A percentile compares a stretch with the other conserved stretches of the same genome.
Conservation (phyloP, 2,797 vertebrate species). For the Decapterus maruadsi region DNA sequence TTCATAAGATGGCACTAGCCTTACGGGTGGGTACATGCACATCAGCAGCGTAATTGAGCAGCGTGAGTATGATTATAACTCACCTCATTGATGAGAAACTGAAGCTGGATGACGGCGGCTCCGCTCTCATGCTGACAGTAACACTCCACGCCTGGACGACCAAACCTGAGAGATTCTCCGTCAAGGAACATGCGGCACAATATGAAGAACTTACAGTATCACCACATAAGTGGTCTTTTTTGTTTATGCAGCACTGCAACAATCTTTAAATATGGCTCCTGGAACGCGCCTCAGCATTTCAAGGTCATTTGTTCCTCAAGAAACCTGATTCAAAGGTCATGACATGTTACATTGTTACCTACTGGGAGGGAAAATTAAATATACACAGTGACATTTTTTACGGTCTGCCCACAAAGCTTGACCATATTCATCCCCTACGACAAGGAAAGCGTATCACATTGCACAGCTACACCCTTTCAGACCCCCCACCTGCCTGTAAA, state of each 20-base stretch:
- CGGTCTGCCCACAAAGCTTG: conserved; percentile 14
- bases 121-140: conserved; percentile 97
- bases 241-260: background rate
- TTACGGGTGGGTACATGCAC: conserved; percentile 1
- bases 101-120: conserved; percentile 96
- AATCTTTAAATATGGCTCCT: background rate
- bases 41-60: background rate
- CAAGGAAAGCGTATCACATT: background rate
- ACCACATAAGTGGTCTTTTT: background rate
- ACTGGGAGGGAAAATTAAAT: conserved; percentile 21
- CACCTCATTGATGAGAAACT: conserved; percentile 99
- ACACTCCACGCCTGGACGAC: conserved; percentile 97
- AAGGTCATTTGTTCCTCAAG: conserved; percentile 36
- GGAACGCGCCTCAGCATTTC: background rate
- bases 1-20: background rate
- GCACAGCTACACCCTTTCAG: background rate
- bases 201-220: conserved; percentile 68
- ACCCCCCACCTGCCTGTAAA: background rate
- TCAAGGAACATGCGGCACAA: conserved; percentile 87
- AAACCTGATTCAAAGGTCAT: conserved; percentile 42
- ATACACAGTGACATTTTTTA: conserved; percentile 23
- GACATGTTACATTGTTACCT: conserved; percentile 34
- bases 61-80: conserved; percentile 62
- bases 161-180: conserved; percentile 88
- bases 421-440: conserved; percentile 21